Evolutionary conservation across 2,113 vertebrate species (phyloP), one percentile per base, ranked within the genome.

Genomic region (Arvicanthis niloticus): DNA sequence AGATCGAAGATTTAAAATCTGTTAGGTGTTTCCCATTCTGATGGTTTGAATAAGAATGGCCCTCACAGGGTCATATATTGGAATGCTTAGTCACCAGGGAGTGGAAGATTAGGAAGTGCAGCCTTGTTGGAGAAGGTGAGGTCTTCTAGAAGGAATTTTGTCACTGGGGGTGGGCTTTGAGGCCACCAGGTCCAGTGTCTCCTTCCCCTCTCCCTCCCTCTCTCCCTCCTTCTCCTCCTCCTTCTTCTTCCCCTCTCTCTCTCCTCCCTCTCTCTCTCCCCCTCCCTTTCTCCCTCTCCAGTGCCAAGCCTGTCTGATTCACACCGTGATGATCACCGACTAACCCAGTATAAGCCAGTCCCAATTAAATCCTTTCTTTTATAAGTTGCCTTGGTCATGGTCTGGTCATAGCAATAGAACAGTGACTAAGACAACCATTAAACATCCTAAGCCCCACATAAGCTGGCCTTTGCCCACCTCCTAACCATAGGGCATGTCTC

Each of bases 191-290:
- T 7, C 53, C 53, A 40, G 53, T 16, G 34, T 40, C 53, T 60
- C 78, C 24, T 12, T 22, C 3, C 3, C 34, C 0, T 1, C 0
- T 0, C 8, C 76, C 19, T 0, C 0, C 45, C 7, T 42, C 40
- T 24, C 45, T 11, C 24, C 3, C 29, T 1, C 17, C 7, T 7
- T 31, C 65, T 8, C 19, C 58, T 6, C 19, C 21, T 19, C 5
- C 5, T 60, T 13, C 12, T 29, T 34, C 31, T 12, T 29, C 4
- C 10, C 53, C 48, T 37, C 76, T 17, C 15, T 29, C 15, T 7
- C 3, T 26, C 0, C 5, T 0, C 0, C 73, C 73, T 45, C 1
- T 1, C 40, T 5, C 42, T 16, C 73, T 76, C 24, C 10, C 51
- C 51, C 51, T 10, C 10, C 51, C 51, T 45, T 45, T 45, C 21